phyloP scores from a whole-genome alignment of 1,140 invertebrate genomes.

The Drosophila varians region DNA sequence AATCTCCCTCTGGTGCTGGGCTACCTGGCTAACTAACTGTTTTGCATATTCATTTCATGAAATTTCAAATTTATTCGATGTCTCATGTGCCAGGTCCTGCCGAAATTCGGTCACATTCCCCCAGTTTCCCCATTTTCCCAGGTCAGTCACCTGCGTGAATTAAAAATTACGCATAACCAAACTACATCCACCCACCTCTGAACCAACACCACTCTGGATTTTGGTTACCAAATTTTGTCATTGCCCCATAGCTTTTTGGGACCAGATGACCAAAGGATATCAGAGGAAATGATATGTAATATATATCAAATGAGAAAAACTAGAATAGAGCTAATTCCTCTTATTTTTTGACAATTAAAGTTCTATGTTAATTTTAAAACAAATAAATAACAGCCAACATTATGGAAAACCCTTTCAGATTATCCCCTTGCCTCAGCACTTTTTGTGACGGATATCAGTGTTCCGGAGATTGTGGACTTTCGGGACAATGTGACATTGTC shows the following conservation, averaged over 20 bases:
- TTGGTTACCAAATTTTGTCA: slow-evolving; percentile 37
- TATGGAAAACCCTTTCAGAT: slow-evolving; percentile 27
- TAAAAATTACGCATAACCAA: slow-evolving; percentile 45
- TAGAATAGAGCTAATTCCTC: not conserved
- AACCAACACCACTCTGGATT: not conserved
- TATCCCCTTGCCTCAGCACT: slow-evolving; percentile 49
- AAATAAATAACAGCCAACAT: not conserved
- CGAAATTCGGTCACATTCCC: slow-evolving; percentile 24
- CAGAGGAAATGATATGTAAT: not conserved
- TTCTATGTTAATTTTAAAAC: not conserved
- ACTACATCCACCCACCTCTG: slow-evolving; percentile 5
- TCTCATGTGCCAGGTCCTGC: slow-evolving; percentile 40
- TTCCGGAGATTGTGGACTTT: slow-evolving; percentile 85
- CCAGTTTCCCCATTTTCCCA: not conserved
- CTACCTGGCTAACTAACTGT: slow-evolving; percentile 49
- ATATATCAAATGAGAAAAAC: not conserved
- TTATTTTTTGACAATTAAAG: not conserved
- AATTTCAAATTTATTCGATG: slow-evolving; percentile 78
- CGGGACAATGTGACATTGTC: slow-evolving; percentile 85
- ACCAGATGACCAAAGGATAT: not conserved
- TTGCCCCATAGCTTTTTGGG: slow-evolving; percentile 19
- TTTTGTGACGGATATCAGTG: slow-evolving; percentile 81
- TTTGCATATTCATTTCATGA: slow-evolving; percentile 80
- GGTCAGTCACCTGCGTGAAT: slow-evolving; percentile 49
- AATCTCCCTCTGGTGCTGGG: slow-evolving; percentile 1